Percentiles rank a stretch among this genome's conserved stretches.
These are phyloP conservation scores for Trogon surrucura DNA, from an alignment of 2,113 vertebrate species.

Conservation along the genomic window DNA sequence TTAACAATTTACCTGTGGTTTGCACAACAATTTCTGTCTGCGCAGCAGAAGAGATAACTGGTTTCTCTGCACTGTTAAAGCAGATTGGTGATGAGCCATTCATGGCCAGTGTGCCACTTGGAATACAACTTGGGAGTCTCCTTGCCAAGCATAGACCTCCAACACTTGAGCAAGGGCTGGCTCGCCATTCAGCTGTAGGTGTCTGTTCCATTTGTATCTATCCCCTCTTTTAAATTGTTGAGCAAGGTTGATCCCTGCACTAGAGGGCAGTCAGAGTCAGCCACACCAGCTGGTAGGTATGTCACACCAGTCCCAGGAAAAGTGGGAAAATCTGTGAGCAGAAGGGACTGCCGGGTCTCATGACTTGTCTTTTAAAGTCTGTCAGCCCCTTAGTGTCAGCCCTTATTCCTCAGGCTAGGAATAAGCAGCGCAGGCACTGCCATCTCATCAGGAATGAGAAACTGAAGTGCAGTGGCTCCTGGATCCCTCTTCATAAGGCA, in stretches of 20 bases:
- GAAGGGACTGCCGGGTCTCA: neutral
- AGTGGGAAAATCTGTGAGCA: neutral
- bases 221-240: neutral
- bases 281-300: slow-evolving; percentile 12
- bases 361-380: neutral
- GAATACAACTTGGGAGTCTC: neutral
- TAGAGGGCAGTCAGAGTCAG: slow-evolving; percentile 64
- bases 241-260: slow-evolving; percentile 41
- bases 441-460: neutral
- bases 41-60: neutral
- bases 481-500: neutral
- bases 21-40: neutral
- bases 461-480: neutral
- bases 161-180: neutral
- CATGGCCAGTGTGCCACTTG: neutral
- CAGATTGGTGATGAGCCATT: neutral
- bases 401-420: neutral
- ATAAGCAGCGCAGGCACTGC: neutral
- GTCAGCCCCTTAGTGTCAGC: neutral
- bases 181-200: neutral
- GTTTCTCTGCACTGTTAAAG: neutral
- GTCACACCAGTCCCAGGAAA: neutral
- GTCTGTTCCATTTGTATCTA: neutral
- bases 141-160: neutral
- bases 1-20: neutral